phyloP scores from a whole-genome alignment of 1,140 invertebrate genomes.

The Aphis craccivora region DNA sequence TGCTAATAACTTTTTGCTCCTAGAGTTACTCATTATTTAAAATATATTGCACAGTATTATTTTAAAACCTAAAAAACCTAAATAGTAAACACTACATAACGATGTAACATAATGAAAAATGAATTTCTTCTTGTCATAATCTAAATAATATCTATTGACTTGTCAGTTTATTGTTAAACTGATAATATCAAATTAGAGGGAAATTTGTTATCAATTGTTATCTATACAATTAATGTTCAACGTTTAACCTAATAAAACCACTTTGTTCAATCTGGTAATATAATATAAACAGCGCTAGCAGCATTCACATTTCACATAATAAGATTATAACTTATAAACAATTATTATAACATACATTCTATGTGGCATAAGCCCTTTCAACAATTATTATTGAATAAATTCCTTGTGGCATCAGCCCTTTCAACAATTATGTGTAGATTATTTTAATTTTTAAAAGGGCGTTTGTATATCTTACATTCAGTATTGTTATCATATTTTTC shows the following conservation, averaged over 20 bases:
- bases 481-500: not conserved
- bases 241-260: not conserved
- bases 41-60: not conserved
- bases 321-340: not conserved
- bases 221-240: not conserved
- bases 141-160: too few relatives aligned
- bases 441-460: not conserved
- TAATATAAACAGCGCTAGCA: not conserved
- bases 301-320: too few relatives aligned
- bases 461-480: not conserved
- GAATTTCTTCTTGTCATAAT: too few relatives aligned
- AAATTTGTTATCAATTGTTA: too few relatives aligned
- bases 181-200: too few relatives aligned
- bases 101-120: not conserved
- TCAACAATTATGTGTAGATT: not conserved
- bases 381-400: too few relatives aligned
- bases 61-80: too few relatives aligned
- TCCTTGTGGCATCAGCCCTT: not conserved
- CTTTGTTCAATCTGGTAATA: not conserved
- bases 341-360: not conserved
- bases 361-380: not conserved
- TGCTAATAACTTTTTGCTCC: not conserved
- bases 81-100: too few relatives aligned
- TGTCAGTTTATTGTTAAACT: too few relatives aligned
- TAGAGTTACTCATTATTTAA: not conserved